Evolutionary conservation across 2,797 vertebrate species (phyloP).

Genomic region (Micrastur ruficollis): DNA sequence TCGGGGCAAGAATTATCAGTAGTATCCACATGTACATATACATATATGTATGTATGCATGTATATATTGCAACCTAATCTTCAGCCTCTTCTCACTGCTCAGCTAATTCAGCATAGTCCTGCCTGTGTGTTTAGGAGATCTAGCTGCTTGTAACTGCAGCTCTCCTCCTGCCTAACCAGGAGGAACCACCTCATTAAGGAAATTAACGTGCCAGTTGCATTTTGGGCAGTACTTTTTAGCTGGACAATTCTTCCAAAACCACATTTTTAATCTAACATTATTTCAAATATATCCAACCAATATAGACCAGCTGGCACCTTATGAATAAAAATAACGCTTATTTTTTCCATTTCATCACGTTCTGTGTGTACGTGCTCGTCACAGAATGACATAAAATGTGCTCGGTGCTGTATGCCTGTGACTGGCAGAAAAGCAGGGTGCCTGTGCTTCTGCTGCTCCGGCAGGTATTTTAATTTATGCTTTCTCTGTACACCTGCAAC

Average conservation of each 20-base stretch:
- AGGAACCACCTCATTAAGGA: neutral
- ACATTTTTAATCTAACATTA: neutral
- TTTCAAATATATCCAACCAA: neutral
- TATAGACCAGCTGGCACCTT: neutral
- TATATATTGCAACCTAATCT: neutral
- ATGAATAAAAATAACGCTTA: neutral
- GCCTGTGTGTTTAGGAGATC: neutral
- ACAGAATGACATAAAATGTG: neutral
- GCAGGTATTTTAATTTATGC: neutral
- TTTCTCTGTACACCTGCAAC: neutral
- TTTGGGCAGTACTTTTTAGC: neutral
- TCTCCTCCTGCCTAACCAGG: neutral
- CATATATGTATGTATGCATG: rapidly evolving
- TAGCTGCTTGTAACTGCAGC: neutral
- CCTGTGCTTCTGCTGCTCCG: neutral
- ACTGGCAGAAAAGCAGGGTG: neutral
- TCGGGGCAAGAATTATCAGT: neutral
- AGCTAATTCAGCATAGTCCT: neutral
- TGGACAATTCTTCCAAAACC: neutral
- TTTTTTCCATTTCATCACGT: neutral
- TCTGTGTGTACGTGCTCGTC: neutral
- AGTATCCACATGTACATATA: neutral
- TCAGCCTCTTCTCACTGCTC: neutral
- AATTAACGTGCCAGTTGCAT: neutral
- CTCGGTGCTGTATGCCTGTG: rapidly evolving